Conservation (phyloP, 2,113 vertebrate genomes). For the Elephantulus edwardii region DNA sequence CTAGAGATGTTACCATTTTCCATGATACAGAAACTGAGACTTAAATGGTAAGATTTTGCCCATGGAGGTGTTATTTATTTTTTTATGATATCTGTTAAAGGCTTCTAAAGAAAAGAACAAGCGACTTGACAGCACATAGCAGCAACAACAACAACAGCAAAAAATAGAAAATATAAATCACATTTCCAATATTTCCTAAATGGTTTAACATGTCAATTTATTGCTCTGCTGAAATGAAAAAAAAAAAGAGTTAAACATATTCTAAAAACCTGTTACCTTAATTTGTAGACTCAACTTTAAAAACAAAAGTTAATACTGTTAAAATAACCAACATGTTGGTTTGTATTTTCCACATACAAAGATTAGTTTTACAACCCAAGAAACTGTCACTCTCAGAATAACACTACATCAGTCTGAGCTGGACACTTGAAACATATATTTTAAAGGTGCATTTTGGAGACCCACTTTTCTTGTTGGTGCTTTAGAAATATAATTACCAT, state of each 20-base stretch:
- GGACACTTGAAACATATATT: background rate
- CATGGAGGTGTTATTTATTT: background rate
- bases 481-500: slow-evolving; percentile 26
- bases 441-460: slow-evolving; percentile 8
- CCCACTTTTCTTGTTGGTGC: slow-evolving; percentile 41
- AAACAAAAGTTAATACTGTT: slow-evolving; percentile 39
- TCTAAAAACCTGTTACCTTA: background rate
- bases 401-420: background rate
- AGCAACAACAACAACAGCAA: no score
- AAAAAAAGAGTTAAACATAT: slow-evolving; percentile 32
- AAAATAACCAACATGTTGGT: slow-evolving; percentile 9
- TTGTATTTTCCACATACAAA: slow-evolving; percentile 23
- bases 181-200: background rate
- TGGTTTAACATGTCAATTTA: slow-evolving; percentile 11
- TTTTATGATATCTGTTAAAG: background rate
- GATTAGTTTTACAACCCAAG: slow-evolving; percentile 30
- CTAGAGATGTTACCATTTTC: background rate
- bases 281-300: background rate
- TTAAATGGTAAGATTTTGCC: background rate
- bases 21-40: background rate
- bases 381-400: slow-evolving; percentile 24
- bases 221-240: slow-evolving; percentile 52
- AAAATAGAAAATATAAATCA: background rate
- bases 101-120: background rate
- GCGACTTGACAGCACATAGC: no score